Percentiles rank a stretch among this genome's conserved stretches.
phyloP scores from a whole-genome alignment of 2,888 invertebrate genomes.

The Pyrochroa serraticornis region DNA sequence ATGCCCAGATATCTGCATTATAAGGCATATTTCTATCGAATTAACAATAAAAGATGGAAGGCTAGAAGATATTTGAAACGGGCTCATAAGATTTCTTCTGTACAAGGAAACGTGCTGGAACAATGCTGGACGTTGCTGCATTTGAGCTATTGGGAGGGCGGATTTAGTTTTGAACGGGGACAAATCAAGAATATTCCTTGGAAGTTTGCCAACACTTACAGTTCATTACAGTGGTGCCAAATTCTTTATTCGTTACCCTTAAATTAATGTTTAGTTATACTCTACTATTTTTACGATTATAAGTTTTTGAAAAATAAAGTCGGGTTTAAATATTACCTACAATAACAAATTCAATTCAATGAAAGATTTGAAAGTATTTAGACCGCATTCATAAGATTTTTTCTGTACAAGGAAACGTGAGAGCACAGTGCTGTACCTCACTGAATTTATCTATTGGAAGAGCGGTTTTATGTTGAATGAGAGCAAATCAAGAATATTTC shows the following conservation, averaged over 20 bases:
- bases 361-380: slow-evolving; percentile 22
- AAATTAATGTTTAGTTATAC: slow-evolving; percentile 5
- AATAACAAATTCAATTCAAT: no score
- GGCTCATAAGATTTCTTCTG: slow-evolving; percentile 27
- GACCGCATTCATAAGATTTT: slow-evolving; percentile 32
- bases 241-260: slow-evolving; percentile 41
- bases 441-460: slow-evolving; percentile 39
- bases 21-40: slow-evolving; percentile 36
- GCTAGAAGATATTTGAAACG: slow-evolving; percentile 30
- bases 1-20: slow-evolving; percentile 38
- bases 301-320: no score
- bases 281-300: neutral
- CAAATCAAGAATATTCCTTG: slow-evolving; percentile 33
- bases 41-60: slow-evolving; percentile 19
- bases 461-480: slow-evolving; percentile 33
- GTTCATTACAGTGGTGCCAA: slow-evolving; percentile 38
- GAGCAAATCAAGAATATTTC: slow-evolving; percentile 25
- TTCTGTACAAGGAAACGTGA: slow-evolving; percentile 33
- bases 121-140: slow-evolving; percentile 38
- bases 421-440: slow-evolving; percentile 39
- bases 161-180: slow-evolving; percentile 28
- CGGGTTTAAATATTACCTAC: no score
- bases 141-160: slow-evolving; percentile 38
- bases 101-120: slow-evolving; percentile 39
- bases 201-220: slow-evolving; percentile 36